Base-by-base conservation (phyloP, 2,888 invertebrate species). In the Lingula anatina region DNA sequence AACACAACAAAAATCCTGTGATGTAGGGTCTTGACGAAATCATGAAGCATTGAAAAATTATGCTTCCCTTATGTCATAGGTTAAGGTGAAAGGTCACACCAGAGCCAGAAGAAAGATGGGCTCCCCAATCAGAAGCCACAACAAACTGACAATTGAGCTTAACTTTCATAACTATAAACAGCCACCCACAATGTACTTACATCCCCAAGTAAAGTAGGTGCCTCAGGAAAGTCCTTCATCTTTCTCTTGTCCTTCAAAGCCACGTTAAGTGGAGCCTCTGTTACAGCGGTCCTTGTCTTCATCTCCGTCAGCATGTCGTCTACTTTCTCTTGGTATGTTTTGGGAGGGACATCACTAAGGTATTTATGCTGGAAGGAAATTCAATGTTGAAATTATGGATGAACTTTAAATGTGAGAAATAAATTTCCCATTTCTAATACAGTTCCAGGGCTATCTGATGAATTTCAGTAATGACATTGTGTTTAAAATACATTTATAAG, bases 151-250 rank as follows among this genome's bases (percentile, higher is more conserved):
- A n/a, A n/a, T n/a, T n/a, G n/a, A n/a, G n/a, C n/a, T n/a, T n/a
- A n/a, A n/a, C n/a, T n/a, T n/a, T n/a, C n/a, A n/a, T n/a, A n/a
- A n/a, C n/a, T n/a, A n/a, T n/a, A n/a, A n/a, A n/a, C n/a, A n/a
- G n/a, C n/a, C n/a, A n/a, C n/a, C n/a, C 3, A 9, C 21, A n/a
- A 31, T 21, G 18, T 4, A 41, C 49, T 45, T 47, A 70, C 70
- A 61, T 67, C 59, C 7, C 51, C 53, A 26, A 70, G 51, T 0
- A 70, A 61, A n/a, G 56, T 54, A 18, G 64, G 57, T n/a, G 68
- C 61, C 24, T 70, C 68, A 12, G 66, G 65, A 46, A 65, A 66
- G 37, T 62, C 51, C 40, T 60, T 59, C 24, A 53, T 49, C n/a
- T 38, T 53, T 24, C 54, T 51, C 5, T 44, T 43, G 21, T 57